Percentiles rank a stretch among this genome's conserved stretches.
Conservation (phyloP, 2,113 vertebrate genomes). For the Lucifuga dentata region DNA sequence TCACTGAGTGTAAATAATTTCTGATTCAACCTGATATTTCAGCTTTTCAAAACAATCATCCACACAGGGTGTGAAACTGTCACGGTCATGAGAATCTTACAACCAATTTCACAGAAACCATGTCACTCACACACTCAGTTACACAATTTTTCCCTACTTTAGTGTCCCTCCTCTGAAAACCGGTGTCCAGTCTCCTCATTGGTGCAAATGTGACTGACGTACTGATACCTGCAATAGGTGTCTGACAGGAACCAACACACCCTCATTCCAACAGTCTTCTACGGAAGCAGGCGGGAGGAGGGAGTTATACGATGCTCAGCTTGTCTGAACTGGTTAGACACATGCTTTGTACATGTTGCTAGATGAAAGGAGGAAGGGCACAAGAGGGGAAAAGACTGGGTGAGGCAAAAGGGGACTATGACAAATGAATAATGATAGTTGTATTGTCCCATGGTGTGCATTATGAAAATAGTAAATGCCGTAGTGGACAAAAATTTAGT, state of each 20-base stretch:
- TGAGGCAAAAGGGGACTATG: conserved; percentile 12
- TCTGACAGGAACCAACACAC: conserved; percentile 32
- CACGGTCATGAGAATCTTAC: background rate
- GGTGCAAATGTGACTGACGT: conserved; percentile 32
- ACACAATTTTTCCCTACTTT: conserved; percentile 1
- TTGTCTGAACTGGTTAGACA: conserved; percentile 68
- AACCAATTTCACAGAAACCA: conserved; percentile 15
- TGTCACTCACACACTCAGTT: background rate
- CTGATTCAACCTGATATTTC: background rate
- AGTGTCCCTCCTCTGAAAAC: background rate
- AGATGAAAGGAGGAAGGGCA: conserved; percentile 12
- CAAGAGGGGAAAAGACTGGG: background rate
- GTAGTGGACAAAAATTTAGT: too few relatives aligned
- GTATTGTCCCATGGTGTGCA: background rate
- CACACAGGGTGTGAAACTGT: background rate
- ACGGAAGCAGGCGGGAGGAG: background rate
- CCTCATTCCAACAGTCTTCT: conserved; percentile 57
- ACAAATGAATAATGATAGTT: background rate
- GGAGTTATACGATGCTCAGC: conserved; percentile 64
- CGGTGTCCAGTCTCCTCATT: conserved; percentile 27
- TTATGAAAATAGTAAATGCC: background rate
- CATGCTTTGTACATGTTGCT: conserved; percentile 51
- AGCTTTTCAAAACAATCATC: background rate
- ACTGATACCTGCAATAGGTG: conserved; percentile 55
- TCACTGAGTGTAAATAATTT: background rate